Conservation (phyloP, 2,113 vertebrate genomes). For the Xiphophorus hellerii region DNA sequence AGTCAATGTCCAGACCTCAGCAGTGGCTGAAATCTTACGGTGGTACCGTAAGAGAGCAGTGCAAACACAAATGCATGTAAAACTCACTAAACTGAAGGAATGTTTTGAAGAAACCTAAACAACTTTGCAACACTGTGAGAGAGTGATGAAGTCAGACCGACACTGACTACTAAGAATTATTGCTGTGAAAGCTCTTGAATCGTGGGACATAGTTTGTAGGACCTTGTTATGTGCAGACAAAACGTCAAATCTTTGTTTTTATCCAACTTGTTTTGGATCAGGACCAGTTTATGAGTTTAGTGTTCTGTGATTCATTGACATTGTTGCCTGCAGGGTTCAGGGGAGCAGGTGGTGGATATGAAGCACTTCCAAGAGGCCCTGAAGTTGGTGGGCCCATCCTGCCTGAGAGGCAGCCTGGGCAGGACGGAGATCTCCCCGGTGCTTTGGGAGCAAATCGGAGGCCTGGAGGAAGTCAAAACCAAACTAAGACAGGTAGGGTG, state of each 20-base stretch:
- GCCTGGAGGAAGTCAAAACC: slow-evolving; percentile 91
- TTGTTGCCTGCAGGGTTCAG: slow-evolving; percentile 72
- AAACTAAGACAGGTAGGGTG: slow-evolving; percentile 88
- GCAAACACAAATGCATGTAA: neutral
- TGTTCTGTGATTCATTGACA: neutral
- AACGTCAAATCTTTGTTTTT: neutral
- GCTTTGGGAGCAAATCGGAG: slow-evolving; percentile 92
- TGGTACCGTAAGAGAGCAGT: neutral
- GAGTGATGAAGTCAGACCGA: too few relatives aligned
- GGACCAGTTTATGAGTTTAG: neutral
- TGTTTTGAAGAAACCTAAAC: too few relatives aligned
- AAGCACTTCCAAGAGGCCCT: slow-evolving; percentile 87
- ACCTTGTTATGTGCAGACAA: too few relatives aligned
- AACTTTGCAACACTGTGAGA: too few relatives aligned
- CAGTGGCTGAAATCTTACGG: neutral
- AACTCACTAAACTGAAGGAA: too few relatives aligned
- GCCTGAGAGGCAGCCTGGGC: slow-evolving; percentile 86
- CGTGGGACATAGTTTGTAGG: neutral
- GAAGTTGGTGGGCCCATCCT: slow-evolving; percentile 87
- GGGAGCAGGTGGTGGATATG: slow-evolving; percentile 68
- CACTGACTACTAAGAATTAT: too few relatives aligned
- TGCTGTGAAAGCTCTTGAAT: neutral
- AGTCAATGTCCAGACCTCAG: neutral
- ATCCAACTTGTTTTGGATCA: neutral
- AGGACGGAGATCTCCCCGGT: slow-evolving; percentile 84